Base-by-base conservation (phyloP, 2,113 vertebrate genomes). In the Illadopsis cleaveri region DNA sequence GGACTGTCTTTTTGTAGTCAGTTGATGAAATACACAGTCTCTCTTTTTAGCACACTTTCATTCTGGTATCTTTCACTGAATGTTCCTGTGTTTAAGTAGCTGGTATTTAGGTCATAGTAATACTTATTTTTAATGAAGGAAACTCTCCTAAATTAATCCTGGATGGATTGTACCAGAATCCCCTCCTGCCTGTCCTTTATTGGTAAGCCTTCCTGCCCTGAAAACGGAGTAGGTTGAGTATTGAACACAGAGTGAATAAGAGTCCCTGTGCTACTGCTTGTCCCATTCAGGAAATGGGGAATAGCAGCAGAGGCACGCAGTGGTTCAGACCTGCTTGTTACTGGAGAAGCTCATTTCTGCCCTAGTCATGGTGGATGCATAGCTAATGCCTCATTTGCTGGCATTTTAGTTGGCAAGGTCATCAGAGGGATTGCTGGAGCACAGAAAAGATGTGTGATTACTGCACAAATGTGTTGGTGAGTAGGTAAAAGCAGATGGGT, bases 171-270 rank as follows among this genome's bases (percentile, higher is more conserved):
- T 80, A 66, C 38, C 27, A 58, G 47, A 86, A 69, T 89, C 51
- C 16, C 19, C 9, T 9, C 20, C 24, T 48, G 40, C 45, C 15
- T 40, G 28, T 60, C 50, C 58, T 72, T 9, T 60, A 40, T 81
- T 27, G 40, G 11, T 77, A 65, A 38, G 10, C 28, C 42, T 61
- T 83, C 28, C 47, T 89, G 31, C 47, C 86, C 54, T 69, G 79
- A 48, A 82, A 71, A 48, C 1, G 1, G n/a, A 48, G 37, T 61
- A 5, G 23, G 10, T 2, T 50, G 68, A 51, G 38, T 16, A 3
- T 11, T 53, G 42, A 80, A n/a, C 0, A 0, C 11, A 6, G 27
- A 51, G 37, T n/a, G 28, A 6, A 0, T 37, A 7, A 40, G 12
- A 44, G 9, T 57, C 42, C 25, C 9, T 0, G 0, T 54, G 53